Evolutionary conservation across 2,113 vertebrate genomes (phyloP), one percentile per base, ranked within the genome.

Genomic region (Ameiurus melas): DNA sequence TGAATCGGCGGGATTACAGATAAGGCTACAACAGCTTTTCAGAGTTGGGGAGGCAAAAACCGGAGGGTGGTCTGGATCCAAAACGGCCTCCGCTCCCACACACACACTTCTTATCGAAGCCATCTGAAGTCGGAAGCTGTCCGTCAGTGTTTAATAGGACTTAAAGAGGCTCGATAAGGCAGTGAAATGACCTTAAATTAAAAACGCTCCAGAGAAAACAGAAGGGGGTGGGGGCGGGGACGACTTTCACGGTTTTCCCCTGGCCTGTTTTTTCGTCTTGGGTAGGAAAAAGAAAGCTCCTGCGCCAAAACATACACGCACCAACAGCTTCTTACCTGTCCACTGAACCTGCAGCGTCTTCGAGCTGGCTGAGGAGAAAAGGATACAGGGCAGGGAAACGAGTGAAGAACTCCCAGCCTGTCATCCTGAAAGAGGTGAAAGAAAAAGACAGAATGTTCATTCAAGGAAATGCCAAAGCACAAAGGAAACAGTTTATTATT

Each of bases 361-460:
- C 96, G 91, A 99, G 92, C 75, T 98, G 97, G 88, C 94, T 94
- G 87, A 99, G 97, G 30, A 99, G 96, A 90, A 99, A 99, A 12
- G 97, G 96, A 90, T 99, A 97, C 85, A 99, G 97, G 36, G 96
- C 95, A 0, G 98, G 98, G 89, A 98, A 99, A 9, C 97, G 96
- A 83, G 97, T 97, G 94, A 99, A 99, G 88, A 99, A 99, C 92
- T 99, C 97, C 4, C 97, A 95, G 77, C 98, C 98, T 0, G 98
- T 99, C 98, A 99, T 99, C 94, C 98, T 99, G 91, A 62, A 57
- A 89, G 53, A 78, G 55, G 87, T 90, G 93, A 87, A 4, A 6
- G 14, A 71, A 12, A 47, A 55, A 47, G 30, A 85, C 9, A 64
- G 55, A 17, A 84, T 5, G 4, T n/a, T 53, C 53, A 62, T 82